Evolutionary conservation across 2,113 vertebrate species (phyloP).

Genomic region (Podarcis muralis): DNA sequence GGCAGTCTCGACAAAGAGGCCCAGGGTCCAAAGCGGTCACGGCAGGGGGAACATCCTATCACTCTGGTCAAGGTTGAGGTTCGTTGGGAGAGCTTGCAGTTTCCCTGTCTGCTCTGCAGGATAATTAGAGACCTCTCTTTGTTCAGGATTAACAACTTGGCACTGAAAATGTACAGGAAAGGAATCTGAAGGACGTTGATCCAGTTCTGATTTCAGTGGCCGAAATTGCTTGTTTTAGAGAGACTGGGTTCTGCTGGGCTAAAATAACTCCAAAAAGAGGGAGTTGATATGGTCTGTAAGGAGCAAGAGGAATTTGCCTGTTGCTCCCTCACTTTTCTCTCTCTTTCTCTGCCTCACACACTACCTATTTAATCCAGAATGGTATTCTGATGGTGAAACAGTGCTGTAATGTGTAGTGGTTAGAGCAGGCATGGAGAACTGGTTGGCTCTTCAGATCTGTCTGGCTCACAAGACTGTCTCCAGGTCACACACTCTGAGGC

Average conservation of each 20-base stretch:
- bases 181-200: neutral
- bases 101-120: neutral
- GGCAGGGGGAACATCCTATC: neutral
- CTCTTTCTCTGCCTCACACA: too few relatives aligned
- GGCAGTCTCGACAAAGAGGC: constrained; percentile 1
- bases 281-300: neutral
- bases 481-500: too few relatives aligned
- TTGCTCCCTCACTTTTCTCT: accelerated
- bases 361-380: too few relatives aligned
- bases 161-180: neutral
- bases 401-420: too few relatives aligned
- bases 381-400: too few relatives aligned
- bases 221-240: neutral
- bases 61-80: neutral
- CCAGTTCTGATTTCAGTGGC: neutral
- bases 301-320: accelerated
- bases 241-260: neutral
- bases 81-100: neutral
- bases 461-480: too few relatives aligned
- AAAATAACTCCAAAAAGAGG: neutral
- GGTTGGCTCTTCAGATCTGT: too few relatives aligned
- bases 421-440: too few relatives aligned
- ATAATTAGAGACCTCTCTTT: neutral
- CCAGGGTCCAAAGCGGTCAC: neutral
- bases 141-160: neutral